Base-by-base conservation (phyloP, 1,140 invertebrate genomes). In the Solen grandis region DNA sequence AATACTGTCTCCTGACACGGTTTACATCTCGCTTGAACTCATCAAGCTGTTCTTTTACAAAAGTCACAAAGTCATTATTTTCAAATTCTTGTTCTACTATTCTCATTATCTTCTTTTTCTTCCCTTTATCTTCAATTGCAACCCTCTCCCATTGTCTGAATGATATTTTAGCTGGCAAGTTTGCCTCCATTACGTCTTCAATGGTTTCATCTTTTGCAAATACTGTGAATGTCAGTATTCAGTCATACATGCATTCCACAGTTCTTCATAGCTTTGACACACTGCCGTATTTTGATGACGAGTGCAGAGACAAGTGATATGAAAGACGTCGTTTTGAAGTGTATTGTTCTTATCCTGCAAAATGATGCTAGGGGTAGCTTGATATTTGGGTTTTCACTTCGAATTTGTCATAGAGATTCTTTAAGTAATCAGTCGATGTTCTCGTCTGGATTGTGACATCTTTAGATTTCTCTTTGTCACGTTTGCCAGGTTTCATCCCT, bases 211-310 rank as follows among this genome's bases (percentile, higher is more conserved):
- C 13, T 2, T 33, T 54, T 25, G 2, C 4, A 16, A 76, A n/a
- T 5, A 52, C 54, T 76, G n/a, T n/a, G n/a, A n/a, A n/a, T n/a
- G n/a, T 76, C 60, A 36, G 73, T 59, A 31, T 76, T 63, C 1
- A 54, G 8, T 46, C 13, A 33, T 36, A 38, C 77, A 2, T 19
- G n/a, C 25, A 8, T 75, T 75, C 14, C n/a, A 29, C 29, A 63
- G 13, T 16, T 57, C 57, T 35, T 8, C 2, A n/a, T n/a, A n/a
- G 10, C 50, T 60, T n/a, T n/a, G n/a, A n/a, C 22, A 27, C 16
- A 59, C 4, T 2, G 73, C 59, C 73, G 65, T 75, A 35, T 75
- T 63, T 63, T 75, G 73, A 31, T 75, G 66, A 8, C 29, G 13
- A 27, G 29, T 27, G 35, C 73, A 75, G n/a, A n/a, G n/a, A n/a